These are phyloP conservation scores for Syngnathoides biaculeatus DNA, from an alignment of 2,113 vertebrate genomes.

Conservation along the genomic window DNA sequence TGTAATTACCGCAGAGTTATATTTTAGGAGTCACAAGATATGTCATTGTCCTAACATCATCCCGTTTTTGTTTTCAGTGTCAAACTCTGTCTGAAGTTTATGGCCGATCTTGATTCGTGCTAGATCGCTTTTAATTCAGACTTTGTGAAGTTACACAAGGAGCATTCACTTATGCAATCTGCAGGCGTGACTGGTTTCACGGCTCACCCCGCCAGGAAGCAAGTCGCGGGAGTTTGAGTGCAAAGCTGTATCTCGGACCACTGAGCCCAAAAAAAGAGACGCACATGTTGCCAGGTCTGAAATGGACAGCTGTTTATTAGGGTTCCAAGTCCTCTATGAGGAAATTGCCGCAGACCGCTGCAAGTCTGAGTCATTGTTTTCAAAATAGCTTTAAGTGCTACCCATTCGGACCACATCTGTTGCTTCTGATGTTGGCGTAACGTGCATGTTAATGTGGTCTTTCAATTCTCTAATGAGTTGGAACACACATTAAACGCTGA, in stretches of 20 bases:
- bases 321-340: background rate
- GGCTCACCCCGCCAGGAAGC: slow-evolving; percentile 14
- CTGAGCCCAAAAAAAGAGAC: slow-evolving; percentile 20
- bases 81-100: slow-evolving; percentile 12
- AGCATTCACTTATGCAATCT: slow-evolving; percentile 47
- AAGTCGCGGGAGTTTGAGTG: slow-evolving; percentile 2
- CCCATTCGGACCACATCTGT: background rate
- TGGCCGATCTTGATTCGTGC: background rate
- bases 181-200: slow-evolving; percentile 18
- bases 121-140: slow-evolving; percentile 20
- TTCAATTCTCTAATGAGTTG: background rate
- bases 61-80: background rate
- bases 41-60: slow-evolving; percentile 32
- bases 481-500: background rate
- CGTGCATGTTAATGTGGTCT: background rate
- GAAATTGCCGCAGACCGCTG: background rate
- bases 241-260: slow-evolving; percentile 24
- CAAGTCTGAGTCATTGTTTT: slow-evolving; percentile 10
- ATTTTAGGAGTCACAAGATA: slow-evolving; percentile 41
- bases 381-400: background rate
- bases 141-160: slow-evolving; percentile 22
- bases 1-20: slow-evolving; percentile 45
- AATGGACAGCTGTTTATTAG: slow-evolving; percentile 32
- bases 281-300: slow-evolving; percentile 2
- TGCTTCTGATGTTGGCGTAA: background rate